phyloP scores from a whole-genome alignment of 2,888 invertebrate species.

The Pristionchus maxplancki region DNA sequence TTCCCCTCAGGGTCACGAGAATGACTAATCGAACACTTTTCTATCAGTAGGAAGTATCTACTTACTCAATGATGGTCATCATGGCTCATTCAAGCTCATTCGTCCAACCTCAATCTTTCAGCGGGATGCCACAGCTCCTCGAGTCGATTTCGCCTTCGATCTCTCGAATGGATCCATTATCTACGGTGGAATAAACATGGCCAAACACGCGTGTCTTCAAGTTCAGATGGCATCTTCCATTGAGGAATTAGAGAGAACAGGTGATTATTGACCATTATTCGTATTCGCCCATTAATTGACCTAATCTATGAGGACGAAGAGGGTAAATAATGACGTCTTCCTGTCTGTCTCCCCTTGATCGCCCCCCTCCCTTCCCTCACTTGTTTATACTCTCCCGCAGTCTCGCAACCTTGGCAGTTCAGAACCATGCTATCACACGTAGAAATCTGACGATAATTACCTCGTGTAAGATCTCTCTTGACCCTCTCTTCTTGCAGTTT shows the following conservation, averaged over 20 bases:
- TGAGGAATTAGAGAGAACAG: slow-evolving; percentile 23
- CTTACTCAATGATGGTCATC: not conserved
- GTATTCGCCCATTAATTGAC: not conserved
- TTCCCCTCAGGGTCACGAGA: not conserved
- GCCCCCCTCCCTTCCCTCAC: not conserved
- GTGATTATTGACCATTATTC: not conserved
- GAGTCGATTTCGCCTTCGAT: slow-evolving; percentile 31
- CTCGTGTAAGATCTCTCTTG: not conserved
- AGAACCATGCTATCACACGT: not conserved
- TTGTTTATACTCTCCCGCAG: not conserved
- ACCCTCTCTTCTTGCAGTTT: not conserved
- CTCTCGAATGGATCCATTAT: not conserved
- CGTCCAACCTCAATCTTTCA: no score
- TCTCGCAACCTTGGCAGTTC: not conserved
- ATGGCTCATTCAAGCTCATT: no score
- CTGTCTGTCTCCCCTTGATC: not conserved
- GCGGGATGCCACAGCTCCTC: not conserved
- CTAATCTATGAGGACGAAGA: not conserved
- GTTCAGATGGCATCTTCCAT: not conserved
- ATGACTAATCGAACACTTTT: not conserved
- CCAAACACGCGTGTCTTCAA: slow-evolving; percentile 26
- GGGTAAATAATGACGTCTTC: not conserved
- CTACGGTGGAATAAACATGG: slow-evolving; percentile 40
- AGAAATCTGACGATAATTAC: not conserved
- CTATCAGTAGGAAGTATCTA: not conserved